phyloP scores from a whole-genome alignment of 2,113 vertebrate genomes.

The Apistogramma diplotaenia region DNA sequence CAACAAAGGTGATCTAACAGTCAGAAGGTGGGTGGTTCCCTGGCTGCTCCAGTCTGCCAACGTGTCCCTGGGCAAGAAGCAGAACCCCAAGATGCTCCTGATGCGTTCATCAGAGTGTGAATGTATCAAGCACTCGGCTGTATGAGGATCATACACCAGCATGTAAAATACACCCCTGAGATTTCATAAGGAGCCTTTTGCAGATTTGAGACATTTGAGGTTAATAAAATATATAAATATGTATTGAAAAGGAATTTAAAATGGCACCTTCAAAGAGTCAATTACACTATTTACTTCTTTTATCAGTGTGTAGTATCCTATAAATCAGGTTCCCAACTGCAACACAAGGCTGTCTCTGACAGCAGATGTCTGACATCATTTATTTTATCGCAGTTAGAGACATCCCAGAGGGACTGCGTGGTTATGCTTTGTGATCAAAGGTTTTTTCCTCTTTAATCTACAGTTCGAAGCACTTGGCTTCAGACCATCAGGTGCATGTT shows the following conservation, averaged over 20 bases:
- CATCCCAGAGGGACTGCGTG: not conserved
- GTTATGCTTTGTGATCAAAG: slow-evolving; percentile 9
- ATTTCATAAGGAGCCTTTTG: not conserved
- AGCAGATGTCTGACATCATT: not conserved
- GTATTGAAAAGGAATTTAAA: not conserved
- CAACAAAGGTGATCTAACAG: too few species aligned
- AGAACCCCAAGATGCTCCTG: too few species aligned
- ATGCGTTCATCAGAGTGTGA: too few species aligned
- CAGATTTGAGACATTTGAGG: not conserved
- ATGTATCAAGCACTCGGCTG: too few species aligned
- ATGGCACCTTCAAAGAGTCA: not conserved
- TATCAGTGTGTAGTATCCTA: not conserved
- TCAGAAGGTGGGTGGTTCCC: too few species aligned
- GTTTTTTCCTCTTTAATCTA: slow-evolving; percentile 34
- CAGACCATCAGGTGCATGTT: not conserved
- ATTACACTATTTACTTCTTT: not conserved
- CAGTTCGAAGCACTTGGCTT: slow-evolving; percentile 21
- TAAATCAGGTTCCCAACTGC: not conserved
- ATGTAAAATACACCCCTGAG: not conserved
- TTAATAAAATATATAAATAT: not conserved
- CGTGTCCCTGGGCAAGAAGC: too few species aligned
- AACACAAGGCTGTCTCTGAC: not conserved
- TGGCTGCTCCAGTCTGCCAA: too few species aligned
- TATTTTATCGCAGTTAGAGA: slow-evolving; percentile 20
- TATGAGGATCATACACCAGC: too few species aligned